Conservation (phyloP, 2,113 vertebrate genomes). For the Dicerorhinus sumatrensis region DNA sequence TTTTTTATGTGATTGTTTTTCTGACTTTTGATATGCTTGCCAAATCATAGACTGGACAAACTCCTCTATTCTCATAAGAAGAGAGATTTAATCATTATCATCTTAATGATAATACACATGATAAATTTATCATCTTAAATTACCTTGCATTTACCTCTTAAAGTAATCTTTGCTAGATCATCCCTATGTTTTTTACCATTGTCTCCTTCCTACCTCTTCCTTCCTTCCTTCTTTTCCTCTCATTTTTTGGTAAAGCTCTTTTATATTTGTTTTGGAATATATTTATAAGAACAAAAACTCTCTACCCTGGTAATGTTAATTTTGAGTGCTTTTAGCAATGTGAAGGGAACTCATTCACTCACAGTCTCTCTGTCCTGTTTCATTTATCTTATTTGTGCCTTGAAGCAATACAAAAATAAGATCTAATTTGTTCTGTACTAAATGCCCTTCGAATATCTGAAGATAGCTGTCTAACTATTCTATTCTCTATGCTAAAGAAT, state of each 20-base stretch:
- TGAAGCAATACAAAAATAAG: background rate
- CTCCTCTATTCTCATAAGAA: conserved; percentile 10
- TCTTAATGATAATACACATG: no score
- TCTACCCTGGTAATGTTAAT: background rate
- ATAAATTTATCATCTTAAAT: background rate
- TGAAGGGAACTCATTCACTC: background rate
- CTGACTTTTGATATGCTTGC: background rate
- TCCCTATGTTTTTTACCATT: background rate
- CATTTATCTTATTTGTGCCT: background rate
- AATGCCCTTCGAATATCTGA: background rate
- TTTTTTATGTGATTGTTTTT: background rate
- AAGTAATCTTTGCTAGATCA: conserved; percentile 28
- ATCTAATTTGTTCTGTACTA: background rate
- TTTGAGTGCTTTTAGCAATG: background rate
- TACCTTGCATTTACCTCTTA: background rate
- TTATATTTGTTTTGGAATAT: conserved; percentile 41
- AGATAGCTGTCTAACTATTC: background rate
- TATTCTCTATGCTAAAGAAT: background rate
- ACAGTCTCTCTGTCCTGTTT: background rate
- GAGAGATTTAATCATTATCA: no score
- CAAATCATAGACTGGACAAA: background rate
- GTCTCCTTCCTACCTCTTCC: background rate
- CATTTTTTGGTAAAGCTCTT: conserved; percentile 21
- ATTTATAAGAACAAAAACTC: conserved; percentile 12
- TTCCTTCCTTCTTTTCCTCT: background rate